phyloP scores from a whole-genome alignment of 2,113 vertebrate species.

The Oryzias javanicus region DNA sequence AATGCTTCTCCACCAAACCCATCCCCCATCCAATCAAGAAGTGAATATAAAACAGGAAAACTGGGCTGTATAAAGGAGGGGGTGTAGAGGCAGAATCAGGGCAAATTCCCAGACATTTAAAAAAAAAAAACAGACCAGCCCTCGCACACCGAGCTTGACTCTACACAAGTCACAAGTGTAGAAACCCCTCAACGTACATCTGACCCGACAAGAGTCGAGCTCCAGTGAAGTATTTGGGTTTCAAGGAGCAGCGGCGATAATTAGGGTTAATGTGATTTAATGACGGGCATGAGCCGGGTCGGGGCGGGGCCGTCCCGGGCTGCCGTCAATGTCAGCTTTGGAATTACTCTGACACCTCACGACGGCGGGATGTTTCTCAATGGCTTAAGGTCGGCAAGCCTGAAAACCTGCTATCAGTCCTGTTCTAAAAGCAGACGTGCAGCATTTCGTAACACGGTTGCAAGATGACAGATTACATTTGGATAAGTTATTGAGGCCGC shows the following conservation, averaged over 20 bases:
- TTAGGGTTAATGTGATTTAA: conserved; percentile 71
- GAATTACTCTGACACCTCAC: conserved; percentile 53
- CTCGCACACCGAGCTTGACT: conserved; percentile 35
- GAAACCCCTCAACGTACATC: conserved; percentile 36
- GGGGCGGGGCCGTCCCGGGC: conserved; percentile 15
- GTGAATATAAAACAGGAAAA: conserved; percentile 70
- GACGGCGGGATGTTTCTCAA: conserved; percentile 21
- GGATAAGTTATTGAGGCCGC: conserved; percentile 21
- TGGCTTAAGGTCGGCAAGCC: conserved; percentile 2
- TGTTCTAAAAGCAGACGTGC: neutral
- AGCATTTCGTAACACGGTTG: conserved; percentile 27
- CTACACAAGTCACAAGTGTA: conserved; percentile 33
- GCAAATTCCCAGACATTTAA: conserved; percentile 3
- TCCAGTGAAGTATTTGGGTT: conserved; percentile 37
- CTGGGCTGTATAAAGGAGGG: conserved; percentile 33
- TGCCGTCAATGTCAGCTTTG: conserved; percentile 47
- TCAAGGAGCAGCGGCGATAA: conserved; percentile 55
- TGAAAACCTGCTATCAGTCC: conserved; percentile 22
- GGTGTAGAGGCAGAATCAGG: neutral
- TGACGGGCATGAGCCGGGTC: conserved; percentile 42
- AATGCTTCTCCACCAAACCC: conserved; percentile 52
- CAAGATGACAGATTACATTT: conserved; percentile 22
- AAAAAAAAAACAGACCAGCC: conserved; percentile 11
- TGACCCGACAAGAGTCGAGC: conserved; percentile 38
- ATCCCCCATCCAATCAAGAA: conserved; percentile 72